Evolutionary conservation across 2,113 vertebrate genomes (phyloP).

Genomic region (Paratilapia polleni): DNA sequence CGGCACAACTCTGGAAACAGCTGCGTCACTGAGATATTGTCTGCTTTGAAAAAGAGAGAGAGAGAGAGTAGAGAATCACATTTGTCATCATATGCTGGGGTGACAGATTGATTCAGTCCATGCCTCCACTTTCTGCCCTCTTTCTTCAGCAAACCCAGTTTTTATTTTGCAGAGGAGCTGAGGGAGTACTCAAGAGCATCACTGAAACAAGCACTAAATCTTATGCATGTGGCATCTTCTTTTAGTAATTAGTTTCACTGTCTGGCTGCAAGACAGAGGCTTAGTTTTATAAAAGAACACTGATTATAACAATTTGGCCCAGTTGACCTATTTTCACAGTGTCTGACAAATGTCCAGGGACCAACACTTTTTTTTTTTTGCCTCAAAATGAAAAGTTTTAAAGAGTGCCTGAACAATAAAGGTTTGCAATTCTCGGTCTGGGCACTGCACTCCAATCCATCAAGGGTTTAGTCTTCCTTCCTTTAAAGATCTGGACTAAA

Average conservation of each 20-base stretch:
- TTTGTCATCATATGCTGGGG: constrained; percentile 1
- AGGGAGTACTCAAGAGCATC: constrained; percentile 22
- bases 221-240: background rate
- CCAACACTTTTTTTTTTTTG: background rate
- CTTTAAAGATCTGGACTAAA: background rate
- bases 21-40: constrained; percentile 27
- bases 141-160: constrained; percentile 57
- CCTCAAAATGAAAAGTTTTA: background rate
- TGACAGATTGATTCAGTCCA: constrained; percentile 16
- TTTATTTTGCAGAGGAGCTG: constrained; percentile 58
- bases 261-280: background rate
- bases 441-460: background rate
- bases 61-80: background rate
- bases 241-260: constrained; percentile 2
- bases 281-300: background rate
- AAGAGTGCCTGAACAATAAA: background rate
- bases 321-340: background rate
- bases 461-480: background rate
- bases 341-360: background rate
- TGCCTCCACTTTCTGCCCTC: background rate
- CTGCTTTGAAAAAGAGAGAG: background rate
- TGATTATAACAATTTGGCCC: background rate
- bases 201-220: background rate
- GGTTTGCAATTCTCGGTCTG: background rate
- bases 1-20: background rate